A percentile compares a stretch with the other conserved stretches of the same genome.
These are phyloP conservation scores for Dendrocincla tyrannina DNA, from an alignment of 2,797 vertebrate species.

Conservation along the genomic window DNA sequence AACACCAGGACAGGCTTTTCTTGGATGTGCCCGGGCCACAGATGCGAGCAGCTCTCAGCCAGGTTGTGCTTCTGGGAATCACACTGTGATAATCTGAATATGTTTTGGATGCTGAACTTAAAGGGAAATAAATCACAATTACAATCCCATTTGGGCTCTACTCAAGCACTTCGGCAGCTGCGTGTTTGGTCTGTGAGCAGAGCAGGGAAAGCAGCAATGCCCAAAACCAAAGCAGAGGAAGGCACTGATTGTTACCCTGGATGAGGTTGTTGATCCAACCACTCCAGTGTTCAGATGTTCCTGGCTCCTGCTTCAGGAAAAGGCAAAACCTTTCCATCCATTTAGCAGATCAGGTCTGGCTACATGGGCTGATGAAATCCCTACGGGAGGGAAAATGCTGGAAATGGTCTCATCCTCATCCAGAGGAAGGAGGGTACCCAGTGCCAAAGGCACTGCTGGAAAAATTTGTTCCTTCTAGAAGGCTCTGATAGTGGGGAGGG, in stretches of 20 bases:
- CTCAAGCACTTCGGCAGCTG: not conserved
- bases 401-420: not conserved
- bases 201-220: not conserved
- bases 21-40: not conserved
- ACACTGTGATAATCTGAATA: not conserved
- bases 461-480: not conserved
- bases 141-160: not conserved
- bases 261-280: not conserved
- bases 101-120: slow-evolving; percentile 9
- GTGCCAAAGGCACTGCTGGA: not conserved
- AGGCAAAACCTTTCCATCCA: not conserved
- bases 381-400: not conserved
- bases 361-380: not conserved
- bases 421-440: not conserved
- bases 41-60: slow-evolving; percentile 1
- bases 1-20: not conserved
- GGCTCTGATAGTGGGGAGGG: not conserved
- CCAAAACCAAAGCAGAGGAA: not conserved
- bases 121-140: slow-evolving; percentile 41
- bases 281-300: not conserved
- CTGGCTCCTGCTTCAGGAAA: not conserved
- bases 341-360: not conserved
- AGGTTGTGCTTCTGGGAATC: not conserved
- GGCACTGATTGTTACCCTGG: not conserved
- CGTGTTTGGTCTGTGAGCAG: not conserved